Evolutionary conservation across 2,888 invertebrate genomes (phyloP).

Genomic region (Drosophila nigricruria): DNA sequence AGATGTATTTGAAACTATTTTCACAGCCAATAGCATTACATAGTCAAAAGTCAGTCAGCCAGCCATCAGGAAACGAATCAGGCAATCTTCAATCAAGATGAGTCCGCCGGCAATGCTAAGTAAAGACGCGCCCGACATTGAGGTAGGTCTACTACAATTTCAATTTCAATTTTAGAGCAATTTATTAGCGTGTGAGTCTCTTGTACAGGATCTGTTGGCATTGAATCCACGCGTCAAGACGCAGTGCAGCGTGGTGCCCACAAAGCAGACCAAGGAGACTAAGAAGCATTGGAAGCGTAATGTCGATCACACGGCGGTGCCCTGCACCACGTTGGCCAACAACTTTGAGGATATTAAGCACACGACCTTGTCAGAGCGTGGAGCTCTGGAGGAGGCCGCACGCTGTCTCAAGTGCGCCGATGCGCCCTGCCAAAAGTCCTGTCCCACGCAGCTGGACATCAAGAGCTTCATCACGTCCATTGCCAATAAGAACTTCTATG

Average conservation of each 20-base stretch:
- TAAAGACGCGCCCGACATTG: slow-evolving; percentile 92
- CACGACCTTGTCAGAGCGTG: slow-evolving; percentile 97
- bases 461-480: slow-evolving; percentile 99
- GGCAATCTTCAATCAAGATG: slow-evolving; percentile 63
- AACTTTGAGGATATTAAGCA: slow-evolving; percentile 99
- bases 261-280: slow-evolving; percentile 92
- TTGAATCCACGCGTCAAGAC: slow-evolving; percentile 94
- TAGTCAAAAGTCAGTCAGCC: neutral
- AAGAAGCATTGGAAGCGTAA: slow-evolving; percentile 99
- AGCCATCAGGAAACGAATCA: neutral
- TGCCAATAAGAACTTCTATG: slow-evolving; percentile 99
- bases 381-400: slow-evolving; percentile 95
- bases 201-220: slow-evolving; percentile 90
- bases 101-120: slow-evolving; percentile 87
- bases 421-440: slow-evolving; percentile 99
- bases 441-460: slow-evolving; percentile 98
- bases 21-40: slow-evolving; percentile 7
- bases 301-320: slow-evolving; percentile 88
- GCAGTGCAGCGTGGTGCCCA: slow-evolving; percentile 93
- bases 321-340: slow-evolving; percentile 90
- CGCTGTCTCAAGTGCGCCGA: slow-evolving; percentile 97
- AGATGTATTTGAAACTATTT: neutral
- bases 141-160: slow-evolving; percentile 87
- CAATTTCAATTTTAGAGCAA: no score
- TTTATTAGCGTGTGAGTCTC: neutral